Conservation (phyloP, 2,797 vertebrate species). For the Novumbra hubbsi region DNA sequence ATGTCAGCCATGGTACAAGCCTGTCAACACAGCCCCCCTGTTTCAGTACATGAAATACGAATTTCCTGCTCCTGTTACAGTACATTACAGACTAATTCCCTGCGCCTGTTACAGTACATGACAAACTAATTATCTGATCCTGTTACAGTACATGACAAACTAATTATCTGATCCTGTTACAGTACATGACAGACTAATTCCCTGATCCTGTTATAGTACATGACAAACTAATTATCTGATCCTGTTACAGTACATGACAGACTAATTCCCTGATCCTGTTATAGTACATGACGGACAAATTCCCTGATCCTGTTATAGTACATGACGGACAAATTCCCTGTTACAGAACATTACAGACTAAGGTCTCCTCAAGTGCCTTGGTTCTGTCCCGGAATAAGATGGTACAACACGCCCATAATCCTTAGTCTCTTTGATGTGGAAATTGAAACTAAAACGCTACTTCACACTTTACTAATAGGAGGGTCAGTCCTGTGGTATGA, state of each 20-base stretch:
- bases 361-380: conserved; percentile 30
- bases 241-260: too few relatives aligned
- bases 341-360: background rate
- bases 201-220: too few relatives aligned
- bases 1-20: conserved; percentile 58
- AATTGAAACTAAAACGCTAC: background rate
- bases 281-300: background rate
- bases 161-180: background rate
- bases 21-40: conserved; percentile 50
- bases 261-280: background rate
- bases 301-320: too few relatives aligned
- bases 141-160: too few relatives aligned
- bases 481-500: background rate
- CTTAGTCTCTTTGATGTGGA: background rate
- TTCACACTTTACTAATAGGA: background rate
- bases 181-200: background rate
- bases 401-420: conserved; percentile 37
- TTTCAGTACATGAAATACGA: too few relatives aligned
- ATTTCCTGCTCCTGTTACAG: too few relatives aligned
- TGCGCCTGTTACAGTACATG: too few relatives aligned
- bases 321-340: too few relatives aligned
- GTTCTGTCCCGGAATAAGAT: conserved; percentile 38
- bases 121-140: background rate
- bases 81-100: background rate
- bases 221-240: background rate